A percentile compares a stretch with the other conserved stretches of the same genome.
phyloP scores from a whole-genome alignment of 2,888 invertebrate genomes.

The Euzetes globulus region DNA sequence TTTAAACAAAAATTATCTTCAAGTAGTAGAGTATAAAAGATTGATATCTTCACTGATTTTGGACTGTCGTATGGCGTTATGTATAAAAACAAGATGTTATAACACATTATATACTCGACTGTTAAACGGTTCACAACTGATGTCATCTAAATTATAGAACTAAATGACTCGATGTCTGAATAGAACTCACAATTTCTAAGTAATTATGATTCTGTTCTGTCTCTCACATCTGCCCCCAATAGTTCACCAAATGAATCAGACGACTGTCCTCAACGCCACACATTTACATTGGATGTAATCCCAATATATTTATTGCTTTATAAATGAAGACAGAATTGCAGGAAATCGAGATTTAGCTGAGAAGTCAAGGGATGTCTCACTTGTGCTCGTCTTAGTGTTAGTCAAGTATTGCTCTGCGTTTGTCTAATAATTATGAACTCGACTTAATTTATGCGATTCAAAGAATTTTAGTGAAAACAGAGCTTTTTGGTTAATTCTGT shows the following conservation, averaged over 20 bases:
- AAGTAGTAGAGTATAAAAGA: neutral
- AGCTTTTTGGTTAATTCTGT: slow-evolving; percentile 6
- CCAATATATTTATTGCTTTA: slow-evolving; percentile 21
- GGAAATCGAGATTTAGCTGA: neutral
- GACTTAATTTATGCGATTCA: slow-evolving; percentile 1
- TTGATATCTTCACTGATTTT: neutral
- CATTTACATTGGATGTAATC: slow-evolving; percentile 24
- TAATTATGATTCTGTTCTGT: neutral
- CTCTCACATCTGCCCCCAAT: slow-evolving; percentile 20
- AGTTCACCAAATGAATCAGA: slow-evolving; percentile 11
- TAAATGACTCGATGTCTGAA: neutral
- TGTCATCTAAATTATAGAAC: slow-evolving; percentile 7
- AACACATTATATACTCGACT: neutral
- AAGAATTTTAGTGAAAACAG: slow-evolving; percentile 8
- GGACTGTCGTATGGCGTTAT: neutral
- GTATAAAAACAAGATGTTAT: slow-evolving; percentile 22
- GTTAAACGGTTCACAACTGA: neutral
- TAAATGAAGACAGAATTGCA: slow-evolving; percentile 19
- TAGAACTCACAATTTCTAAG: slow-evolving; percentile 4
- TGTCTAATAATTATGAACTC: neutral
- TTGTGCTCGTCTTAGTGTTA: neutral
- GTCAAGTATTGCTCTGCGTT: neutral
- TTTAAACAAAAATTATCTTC: slow-evolving; percentile 13
- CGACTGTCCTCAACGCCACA: slow-evolving; percentile 12
- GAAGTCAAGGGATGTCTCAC: neutral